Evolutionary conservation across 2,113 vertebrate species (phyloP).

Genomic region (Columba janthina): DNA sequence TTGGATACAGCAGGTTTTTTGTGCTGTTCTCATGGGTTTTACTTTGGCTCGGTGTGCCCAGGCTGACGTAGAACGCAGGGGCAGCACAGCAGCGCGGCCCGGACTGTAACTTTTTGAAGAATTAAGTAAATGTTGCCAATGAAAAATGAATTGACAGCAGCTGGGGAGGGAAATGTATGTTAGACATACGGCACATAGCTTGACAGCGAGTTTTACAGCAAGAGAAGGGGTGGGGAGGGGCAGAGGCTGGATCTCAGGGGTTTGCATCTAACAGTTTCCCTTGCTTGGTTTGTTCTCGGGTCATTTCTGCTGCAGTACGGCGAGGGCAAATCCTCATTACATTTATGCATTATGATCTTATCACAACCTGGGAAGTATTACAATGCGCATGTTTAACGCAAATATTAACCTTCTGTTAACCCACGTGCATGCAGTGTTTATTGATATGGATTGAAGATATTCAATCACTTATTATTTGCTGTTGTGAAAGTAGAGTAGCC

Average conservation of each 20-base stretch:
- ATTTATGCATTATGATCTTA: conserved; percentile 40
- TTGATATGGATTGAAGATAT: neutral
- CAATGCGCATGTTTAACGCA: conserved; percentile 44
- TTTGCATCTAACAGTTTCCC: conserved; percentile 83
- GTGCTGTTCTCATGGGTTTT: neutral
- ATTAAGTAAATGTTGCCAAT: neutral
- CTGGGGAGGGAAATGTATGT: accelerated
- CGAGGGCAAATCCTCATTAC: conserved; percentile 54
- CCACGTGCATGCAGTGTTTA: conserved; percentile 42
- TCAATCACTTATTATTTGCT: neutral
- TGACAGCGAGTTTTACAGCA: accelerated
- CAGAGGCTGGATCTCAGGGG: neutral
- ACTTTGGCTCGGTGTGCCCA: neutral
- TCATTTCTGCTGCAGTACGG: conserved; percentile 70
- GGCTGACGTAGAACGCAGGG: neutral
- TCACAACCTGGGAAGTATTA: neutral
- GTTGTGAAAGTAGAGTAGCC: neutral
- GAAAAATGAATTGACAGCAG: neutral
- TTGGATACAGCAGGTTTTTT: neutral
- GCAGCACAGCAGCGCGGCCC: neutral
- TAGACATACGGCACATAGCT: accelerated
- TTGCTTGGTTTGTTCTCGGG: conserved; percentile 64
- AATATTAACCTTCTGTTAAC: conserved; percentile 34
- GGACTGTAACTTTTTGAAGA: neutral
- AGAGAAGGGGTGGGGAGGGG: neutral